phyloP scores from a whole-genome alignment of 2,888 invertebrate species.

The Falcaria lacertinaria region DNA sequence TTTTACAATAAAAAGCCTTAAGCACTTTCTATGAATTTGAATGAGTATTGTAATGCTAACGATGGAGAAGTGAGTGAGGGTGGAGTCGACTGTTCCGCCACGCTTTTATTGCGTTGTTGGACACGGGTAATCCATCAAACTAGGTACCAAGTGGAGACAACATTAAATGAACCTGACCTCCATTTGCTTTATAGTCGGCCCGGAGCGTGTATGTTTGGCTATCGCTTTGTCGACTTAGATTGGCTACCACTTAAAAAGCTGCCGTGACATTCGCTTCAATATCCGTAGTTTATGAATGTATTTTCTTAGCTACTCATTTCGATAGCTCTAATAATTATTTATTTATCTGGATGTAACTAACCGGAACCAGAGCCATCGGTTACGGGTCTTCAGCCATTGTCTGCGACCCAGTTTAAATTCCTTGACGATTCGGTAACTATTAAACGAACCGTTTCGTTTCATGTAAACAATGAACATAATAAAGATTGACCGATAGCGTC shows the following conservation, averaged over 20 bases:
- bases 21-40: no score
- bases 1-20: no score
- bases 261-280: no score
- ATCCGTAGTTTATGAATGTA: no score
- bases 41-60: conserved; percentile 4
- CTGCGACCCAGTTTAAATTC: conserved; percentile 39
- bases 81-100: conserved; percentile 29
- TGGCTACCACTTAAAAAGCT: background rate
- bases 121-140: conserved; percentile 53
- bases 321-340: background rate
- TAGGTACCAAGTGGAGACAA: no score
- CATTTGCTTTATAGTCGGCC: conserved; percentile 21
- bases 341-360: no score
- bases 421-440: conserved; percentile 39
- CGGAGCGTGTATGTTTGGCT: conserved; percentile 11
- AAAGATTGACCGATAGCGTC: conserved; percentile 35
- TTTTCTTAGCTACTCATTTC: background rate
- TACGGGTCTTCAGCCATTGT: conserved; percentile 31
- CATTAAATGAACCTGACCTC: conserved; percentile 27
- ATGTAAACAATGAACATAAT: conserved; percentile 47
- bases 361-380: conserved; percentile 26
- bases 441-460: conserved; percentile 37
- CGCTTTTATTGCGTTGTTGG: conserved; percentile 28
- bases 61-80: conserved; percentile 5
- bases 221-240: conserved; percentile 7